Evolutionary conservation across 1,140 invertebrate species (phyloP).

Genomic region (Pogonomyrmex californicus): DNA sequence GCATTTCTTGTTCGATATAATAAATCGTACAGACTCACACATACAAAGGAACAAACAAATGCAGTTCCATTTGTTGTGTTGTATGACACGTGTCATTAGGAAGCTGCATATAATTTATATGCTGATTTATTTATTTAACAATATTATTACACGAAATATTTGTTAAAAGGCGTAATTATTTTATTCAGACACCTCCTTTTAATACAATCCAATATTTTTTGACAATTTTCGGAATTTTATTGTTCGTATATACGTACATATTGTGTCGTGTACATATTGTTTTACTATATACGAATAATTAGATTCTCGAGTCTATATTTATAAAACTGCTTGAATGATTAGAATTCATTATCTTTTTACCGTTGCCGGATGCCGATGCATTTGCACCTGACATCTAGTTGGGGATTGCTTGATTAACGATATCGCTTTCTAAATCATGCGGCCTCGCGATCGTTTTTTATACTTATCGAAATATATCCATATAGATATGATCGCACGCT

Average conservation of each 20-base stretch:
- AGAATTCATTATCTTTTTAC: background rate
- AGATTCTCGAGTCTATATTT: background rate
- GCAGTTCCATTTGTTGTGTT: background rate
- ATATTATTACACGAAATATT: background rate
- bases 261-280: too few species aligned
- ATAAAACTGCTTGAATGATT: background rate
- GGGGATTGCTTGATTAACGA: constrained; percentile 18
- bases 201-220: background rate
- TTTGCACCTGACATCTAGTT: constrained; percentile 13
- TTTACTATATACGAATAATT: background rate
- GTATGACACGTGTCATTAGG: background rate
- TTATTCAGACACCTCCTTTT: background rate
- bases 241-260: background rate
- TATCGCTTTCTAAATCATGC: background rate
- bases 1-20: constrained; percentile 1
- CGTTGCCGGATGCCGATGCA: background rate
- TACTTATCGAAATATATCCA: background rate
- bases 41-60: constrained; percentile 8
- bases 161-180: background rate
- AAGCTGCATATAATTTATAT: background rate
- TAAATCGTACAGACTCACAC: constrained; percentile 9
- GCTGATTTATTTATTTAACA: background rate
- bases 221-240: background rate
- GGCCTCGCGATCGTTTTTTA: background rate
- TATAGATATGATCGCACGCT: background rate